Percentiles rank a stretch among this genome's conserved stretches.
These are phyloP conservation scores for Poliocrania exsul DNA, from an alignment of 2,797 vertebrate species.

Conservation along the genomic window DNA sequence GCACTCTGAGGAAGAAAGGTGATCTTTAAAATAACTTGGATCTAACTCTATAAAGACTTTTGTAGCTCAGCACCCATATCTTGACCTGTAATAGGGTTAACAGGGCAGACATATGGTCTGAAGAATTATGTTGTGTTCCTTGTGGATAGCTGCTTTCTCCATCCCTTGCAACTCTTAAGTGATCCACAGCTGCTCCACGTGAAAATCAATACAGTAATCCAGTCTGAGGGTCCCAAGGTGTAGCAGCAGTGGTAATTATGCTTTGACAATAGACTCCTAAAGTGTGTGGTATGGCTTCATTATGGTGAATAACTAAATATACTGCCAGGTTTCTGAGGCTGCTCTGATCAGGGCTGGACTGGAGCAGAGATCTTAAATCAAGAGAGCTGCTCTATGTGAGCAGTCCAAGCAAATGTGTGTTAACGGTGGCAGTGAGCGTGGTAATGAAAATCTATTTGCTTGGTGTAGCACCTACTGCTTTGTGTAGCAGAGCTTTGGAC, in stretches of 20 bases:
- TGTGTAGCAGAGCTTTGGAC: neutral
- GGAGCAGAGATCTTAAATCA: neutral
- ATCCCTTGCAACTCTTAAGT: neutral
- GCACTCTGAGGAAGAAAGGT: neutral
- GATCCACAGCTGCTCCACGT: neutral
- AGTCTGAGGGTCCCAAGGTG: slow-evolving; percentile 22
- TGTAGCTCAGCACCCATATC: neutral
- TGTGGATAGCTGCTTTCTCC: neutral
- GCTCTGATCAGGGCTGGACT: neutral
- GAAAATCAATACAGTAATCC: slow-evolving; percentile 52
- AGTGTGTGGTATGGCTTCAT: slow-evolving; percentile 4
- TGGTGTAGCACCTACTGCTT: neutral
- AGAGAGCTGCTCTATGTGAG: neutral
- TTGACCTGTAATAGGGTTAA: neutral
- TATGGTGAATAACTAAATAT: neutral
- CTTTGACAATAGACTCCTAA: slow-evolving; percentile 11
- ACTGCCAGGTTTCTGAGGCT: neutral
- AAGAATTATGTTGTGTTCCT: neutral
- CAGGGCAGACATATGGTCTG: neutral
- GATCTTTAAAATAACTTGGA: neutral
- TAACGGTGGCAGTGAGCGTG: neutral
- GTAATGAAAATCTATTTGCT: neutral
- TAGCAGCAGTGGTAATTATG: slow-evolving; percentile 10
- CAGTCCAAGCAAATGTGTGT: neutral
- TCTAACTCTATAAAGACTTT: neutral